Base-by-base conservation (phyloP, 1,140 invertebrate genomes). In the Microplitis mediator region DNA sequence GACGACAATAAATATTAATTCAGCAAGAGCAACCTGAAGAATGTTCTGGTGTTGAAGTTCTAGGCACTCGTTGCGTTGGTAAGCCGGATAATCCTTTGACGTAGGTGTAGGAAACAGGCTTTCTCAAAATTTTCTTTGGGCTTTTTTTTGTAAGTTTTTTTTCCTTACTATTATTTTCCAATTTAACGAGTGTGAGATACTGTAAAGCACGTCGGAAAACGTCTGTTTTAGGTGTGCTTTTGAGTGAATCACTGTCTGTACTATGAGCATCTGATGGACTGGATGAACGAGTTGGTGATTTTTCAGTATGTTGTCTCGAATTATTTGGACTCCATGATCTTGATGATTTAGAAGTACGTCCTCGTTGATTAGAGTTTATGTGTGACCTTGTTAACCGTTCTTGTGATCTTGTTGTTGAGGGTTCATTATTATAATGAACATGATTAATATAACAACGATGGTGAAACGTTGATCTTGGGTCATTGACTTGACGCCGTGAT, bases 31-130 rank as follows among this genome's bases (percentile, higher is more conserved):
- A 45, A 45, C 6, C 6, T 45, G 39, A 45, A 45, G 39, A 11
- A 45, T 9, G 39, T 45, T 45, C 39, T 45, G 39, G 16, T 54
- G 67, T 72, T 76, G 73, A 51, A 68, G 64, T 89, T 61, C 90
- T 88, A 0, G 93, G 93, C 3, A 94, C 92, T 77, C 93, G 88
- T 80, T 94, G 93, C 2, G 93, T 94, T 1, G 93, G 93, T 14
- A 95, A 83, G 1, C 94, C 94, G 2, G 93, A 94, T 61, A 94
- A 87, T 52, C 94, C 94, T 71, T 90, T 90, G 1, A 94, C 90
- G 80, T 95, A 95, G 3, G 91, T 93, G 81, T 95, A 94, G 0
- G 92, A 90, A 0, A 93, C 90, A 0, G 93, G 93, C 31, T 92
- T 89, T 31, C 94, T 85, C 3, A 94, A 86, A 50, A 94, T 94